These are phyloP conservation scores for Antechinus flavipes DNA, from an alignment of 2,113 vertebrate species.

Conservation along the genomic window DNA sequence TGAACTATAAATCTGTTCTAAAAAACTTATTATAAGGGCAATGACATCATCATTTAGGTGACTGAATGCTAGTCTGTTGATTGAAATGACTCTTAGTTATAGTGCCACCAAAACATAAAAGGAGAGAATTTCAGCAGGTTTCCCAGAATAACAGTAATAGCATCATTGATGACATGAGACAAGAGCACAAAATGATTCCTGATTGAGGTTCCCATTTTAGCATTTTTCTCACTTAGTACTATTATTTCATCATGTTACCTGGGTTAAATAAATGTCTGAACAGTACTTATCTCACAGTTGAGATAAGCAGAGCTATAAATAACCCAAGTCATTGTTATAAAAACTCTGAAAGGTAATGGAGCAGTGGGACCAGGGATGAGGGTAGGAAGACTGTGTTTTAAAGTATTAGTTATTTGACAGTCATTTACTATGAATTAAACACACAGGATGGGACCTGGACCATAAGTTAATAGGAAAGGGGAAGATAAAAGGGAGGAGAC, in stretches of 20 bases:
- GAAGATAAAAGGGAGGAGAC: neutral
- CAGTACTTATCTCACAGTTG: neutral
- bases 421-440: neutral
- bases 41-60: neutral
- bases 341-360: neutral
- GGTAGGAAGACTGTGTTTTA: neutral
- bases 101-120: neutral
- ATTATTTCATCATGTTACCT: neutral
- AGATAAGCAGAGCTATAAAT: neutral
- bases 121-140: neutral
- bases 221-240: neutral
- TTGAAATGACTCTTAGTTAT: conserved; percentile 15
- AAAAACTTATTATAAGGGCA: neutral
- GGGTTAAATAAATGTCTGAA: neutral
- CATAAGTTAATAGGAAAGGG: neutral
- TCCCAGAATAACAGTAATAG: neutral
- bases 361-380: neutral
- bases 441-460: neutral
- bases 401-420: neutral
- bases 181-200: neutral
- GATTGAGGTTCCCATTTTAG: neutral
- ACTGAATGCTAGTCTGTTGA: conserved; percentile 2
- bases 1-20: neutral
- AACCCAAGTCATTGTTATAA: neutral
- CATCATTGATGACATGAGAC: neutral